phyloP scores from a whole-genome alignment of 2,797 vertebrate genomes.

The Brotula barbata region DNA sequence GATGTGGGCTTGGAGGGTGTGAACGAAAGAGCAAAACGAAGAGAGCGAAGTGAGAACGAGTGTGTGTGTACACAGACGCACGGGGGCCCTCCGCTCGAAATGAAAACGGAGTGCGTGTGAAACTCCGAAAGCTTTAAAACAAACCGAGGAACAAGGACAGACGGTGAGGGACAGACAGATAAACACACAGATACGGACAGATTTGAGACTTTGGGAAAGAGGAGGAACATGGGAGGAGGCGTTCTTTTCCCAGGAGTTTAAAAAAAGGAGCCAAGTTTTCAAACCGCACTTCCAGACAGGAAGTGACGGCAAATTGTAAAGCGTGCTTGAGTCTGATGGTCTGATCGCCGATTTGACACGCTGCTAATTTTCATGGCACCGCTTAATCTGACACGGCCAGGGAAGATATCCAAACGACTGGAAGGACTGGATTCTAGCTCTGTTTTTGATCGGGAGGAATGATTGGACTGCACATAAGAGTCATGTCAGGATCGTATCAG shows the following conservation, averaged over 20 bases:
- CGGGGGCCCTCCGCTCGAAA: constrained; percentile 55
- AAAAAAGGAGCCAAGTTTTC: background rate
- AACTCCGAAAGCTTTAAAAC: constrained; percentile 63
- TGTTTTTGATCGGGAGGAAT: too few relatives aligned
- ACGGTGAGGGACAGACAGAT: constrained; percentile 17
- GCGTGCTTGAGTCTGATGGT: constrained; percentile 20
- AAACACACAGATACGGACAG: constrained; percentile 11
- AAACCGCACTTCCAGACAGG: background rate
- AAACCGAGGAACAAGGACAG: constrained; percentile 45
- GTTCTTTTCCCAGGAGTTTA: constrained; percentile 43
- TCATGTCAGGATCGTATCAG: too few relatives aligned
- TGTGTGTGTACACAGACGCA: constrained; percentile 51
- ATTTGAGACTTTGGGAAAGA: background rate
- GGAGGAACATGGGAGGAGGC: background rate
- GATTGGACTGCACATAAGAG: too few relatives aligned
- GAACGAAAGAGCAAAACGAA: constrained; percentile 43
- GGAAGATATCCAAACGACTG: constrained; percentile 38
- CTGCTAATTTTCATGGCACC: constrained; percentile 48
- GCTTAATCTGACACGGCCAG: constrained; percentile 14
- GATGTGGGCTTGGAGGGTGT: constrained; percentile 46
- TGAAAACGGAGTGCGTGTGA: constrained; percentile 49
- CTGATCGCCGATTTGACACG: constrained; percentile 9
- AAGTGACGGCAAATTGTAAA: constrained; percentile 1
- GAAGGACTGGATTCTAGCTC: constrained; percentile 34
- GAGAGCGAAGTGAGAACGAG: constrained; percentile 53